Base-by-base conservation (phyloP, 2,113 vertebrate genomes). In the Vulpes lagopus region DNA sequence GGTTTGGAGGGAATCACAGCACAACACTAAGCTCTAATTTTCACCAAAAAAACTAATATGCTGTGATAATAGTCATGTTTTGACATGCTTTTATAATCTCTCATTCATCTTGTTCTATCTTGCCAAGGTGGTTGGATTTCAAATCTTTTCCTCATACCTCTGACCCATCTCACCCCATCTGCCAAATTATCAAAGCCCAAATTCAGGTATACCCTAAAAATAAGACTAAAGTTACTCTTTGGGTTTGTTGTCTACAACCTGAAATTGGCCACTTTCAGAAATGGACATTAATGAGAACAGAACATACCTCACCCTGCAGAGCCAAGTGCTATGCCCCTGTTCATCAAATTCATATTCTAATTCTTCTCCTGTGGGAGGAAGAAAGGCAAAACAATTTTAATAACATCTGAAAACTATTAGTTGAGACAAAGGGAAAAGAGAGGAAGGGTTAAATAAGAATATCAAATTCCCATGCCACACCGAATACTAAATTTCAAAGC, bases 311-410 rank as follows among this genome's bases (percentile, higher is more conserved):
- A 99, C 99, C 97, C 99, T 99, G 98, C 99, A 99, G 0, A 99
- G 99, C 99, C 99, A 99, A 83, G 98, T 99, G 65, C 99, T 99
- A 8, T 99, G 99, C 25, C 99, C 99, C 97, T 99, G 99, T 95
- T 99, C 99, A 97, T 99, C 99, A 98, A 99, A 99, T 91, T 99
- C 99, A 96, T 99, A 99, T 91, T 99, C 99, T 97, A 99, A 98
- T 98, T 99, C 99, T 98, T 99, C 99, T 89, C 99, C 99, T 99
- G 87, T 30, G 88, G 55, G 55, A 96, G 69, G 59, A 90, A 98
- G 91, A 93, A 11, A 96, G 60, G 80, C 86, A 96, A 82, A 79
- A 94, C 76, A 94, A 83, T 80, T 87, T 69, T 84, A 94, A 89
- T 23, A 90, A 38, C 1, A 94, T 74, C n/a, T 94, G 94, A 93